Conservation (phyloP, 2,797 vertebrate genomes). For the Esox lucius region DNA sequence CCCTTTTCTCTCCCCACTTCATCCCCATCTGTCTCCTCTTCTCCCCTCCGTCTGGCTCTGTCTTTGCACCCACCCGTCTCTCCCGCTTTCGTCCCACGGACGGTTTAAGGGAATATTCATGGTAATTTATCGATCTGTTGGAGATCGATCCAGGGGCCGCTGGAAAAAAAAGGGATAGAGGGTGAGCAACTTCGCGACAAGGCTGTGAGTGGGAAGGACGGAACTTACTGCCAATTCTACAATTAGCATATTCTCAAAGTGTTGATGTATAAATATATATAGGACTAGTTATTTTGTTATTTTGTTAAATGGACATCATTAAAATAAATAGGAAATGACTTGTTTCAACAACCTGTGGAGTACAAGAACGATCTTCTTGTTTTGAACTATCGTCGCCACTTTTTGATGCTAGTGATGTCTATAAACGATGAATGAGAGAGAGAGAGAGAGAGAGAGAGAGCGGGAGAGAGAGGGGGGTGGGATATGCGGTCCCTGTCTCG, state of each 20-base stretch:
- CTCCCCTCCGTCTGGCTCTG: conserved; percentile 43
- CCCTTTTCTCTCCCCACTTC: conserved; percentile 31
- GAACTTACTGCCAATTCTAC: neutral
- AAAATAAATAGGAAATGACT: neutral
- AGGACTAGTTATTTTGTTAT: neutral
- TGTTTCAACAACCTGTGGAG: neutral
- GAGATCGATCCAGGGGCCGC: conserved; percentile 78
- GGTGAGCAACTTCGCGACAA: conserved; percentile 58
- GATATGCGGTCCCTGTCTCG: conserved; percentile 33
- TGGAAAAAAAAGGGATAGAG: conserved; percentile 59
- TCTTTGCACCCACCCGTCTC: conserved; percentile 47
- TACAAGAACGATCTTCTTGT: no score
- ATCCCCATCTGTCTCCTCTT: conserved; percentile 34
- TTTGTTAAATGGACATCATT: neutral
- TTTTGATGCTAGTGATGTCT: neutral
- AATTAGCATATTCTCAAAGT: neutral
- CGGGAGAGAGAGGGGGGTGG: neutral
- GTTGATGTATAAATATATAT: neutral
- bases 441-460: no score
- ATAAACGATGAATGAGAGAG: neutral
- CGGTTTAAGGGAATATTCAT: conserved; percentile 77
- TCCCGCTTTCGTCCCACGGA: conserved; percentile 40
- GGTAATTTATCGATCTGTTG: conserved; percentile 83
- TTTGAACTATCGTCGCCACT: neutral
- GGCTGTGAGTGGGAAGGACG: conserved; percentile 18